These are phyloP conservation scores for Holocentrus rufus DNA, from an alignment of 2,797 vertebrate species.

Conservation along the genomic window DNA sequence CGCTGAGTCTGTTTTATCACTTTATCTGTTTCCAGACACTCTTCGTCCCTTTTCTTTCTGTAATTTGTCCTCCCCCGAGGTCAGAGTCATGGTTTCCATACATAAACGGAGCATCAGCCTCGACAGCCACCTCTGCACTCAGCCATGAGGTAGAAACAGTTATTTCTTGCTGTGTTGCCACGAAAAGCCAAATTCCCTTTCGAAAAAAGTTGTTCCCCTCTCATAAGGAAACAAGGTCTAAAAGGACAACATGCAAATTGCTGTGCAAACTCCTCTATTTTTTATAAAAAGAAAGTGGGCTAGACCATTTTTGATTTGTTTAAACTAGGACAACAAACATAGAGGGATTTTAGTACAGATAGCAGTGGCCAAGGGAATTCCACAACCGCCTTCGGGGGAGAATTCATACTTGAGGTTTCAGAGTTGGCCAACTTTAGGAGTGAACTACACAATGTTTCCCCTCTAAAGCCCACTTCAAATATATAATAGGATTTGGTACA, in stretches of 20 bases:
- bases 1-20: constrained; percentile 17
- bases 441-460: constrained; percentile 23
- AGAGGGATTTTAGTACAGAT: constrained; percentile 11
- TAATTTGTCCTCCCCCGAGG: constrained; percentile 19
- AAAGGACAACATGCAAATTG: background rate
- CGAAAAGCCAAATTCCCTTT: constrained; percentile 29
- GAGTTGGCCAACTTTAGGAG: constrained; percentile 22
- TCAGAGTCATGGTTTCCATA: constrained; percentile 43
- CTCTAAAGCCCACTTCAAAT: constrained; percentile 12
- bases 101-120: constrained; percentile 31
- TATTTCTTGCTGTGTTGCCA: constrained; percentile 17
- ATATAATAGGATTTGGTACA: constrained; percentile 34
- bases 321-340: background rate
- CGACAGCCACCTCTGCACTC: constrained; percentile 38
- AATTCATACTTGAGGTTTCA: constrained; percentile 9
- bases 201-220: constrained; percentile 9
- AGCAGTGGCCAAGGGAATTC: constrained; percentile 18
- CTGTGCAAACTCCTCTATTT: background rate
- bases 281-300: constrained; percentile 7
- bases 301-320: constrained; percentile 3
- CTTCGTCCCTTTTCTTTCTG: constrained; percentile 17
- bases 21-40: constrained; percentile 28
- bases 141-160: constrained; percentile 33
- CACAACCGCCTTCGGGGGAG: constrained; percentile 2
- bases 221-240: background rate